These are phyloP conservation scores for Lucilia sericata DNA, from an alignment of 1,140 invertebrate genomes.

Conservation along the genomic window DNA sequence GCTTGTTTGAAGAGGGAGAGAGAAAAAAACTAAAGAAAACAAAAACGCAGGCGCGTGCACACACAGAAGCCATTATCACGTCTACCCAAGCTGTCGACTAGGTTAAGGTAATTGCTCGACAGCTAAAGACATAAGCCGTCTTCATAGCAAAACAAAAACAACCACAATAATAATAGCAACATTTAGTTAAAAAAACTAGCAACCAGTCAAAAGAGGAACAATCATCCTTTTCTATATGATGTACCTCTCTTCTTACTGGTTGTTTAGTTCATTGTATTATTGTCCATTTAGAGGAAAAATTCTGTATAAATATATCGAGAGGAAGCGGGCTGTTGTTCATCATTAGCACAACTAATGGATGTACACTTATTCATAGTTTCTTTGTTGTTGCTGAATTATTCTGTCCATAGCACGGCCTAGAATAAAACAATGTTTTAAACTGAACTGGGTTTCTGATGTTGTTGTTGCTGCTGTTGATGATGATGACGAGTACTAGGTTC, in stretches of 20 bases:
- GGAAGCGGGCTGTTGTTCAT: conserved; percentile 58
- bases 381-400: neutral
- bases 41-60: conserved; percentile 34
- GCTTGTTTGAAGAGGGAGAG: no score
- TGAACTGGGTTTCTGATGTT: neutral
- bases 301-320: neutral
- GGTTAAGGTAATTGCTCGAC: conserved; percentile 35
- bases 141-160: neutral
- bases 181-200: neutral
- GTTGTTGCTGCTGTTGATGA: neutral
- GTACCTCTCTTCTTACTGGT: neutral
- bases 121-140: conserved; percentile 32
- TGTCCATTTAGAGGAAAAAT: neutral
- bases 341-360: conserved; percentile 67
- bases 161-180: neutral
- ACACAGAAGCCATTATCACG: conserved; percentile 46
- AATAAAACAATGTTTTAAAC: conserved; percentile 6
- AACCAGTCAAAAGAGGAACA: neutral
- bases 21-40: neutral
- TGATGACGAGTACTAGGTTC: conserved; percentile 28
- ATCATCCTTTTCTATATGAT: conserved; percentile 5
- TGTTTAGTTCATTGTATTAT: neutral
- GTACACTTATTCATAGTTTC: conserved; percentile 53
- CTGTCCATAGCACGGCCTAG: neutral
- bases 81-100: conserved; percentile 33